Conservation (phyloP, 2,888 invertebrate species). For the Andrena dorsata region DNA sequence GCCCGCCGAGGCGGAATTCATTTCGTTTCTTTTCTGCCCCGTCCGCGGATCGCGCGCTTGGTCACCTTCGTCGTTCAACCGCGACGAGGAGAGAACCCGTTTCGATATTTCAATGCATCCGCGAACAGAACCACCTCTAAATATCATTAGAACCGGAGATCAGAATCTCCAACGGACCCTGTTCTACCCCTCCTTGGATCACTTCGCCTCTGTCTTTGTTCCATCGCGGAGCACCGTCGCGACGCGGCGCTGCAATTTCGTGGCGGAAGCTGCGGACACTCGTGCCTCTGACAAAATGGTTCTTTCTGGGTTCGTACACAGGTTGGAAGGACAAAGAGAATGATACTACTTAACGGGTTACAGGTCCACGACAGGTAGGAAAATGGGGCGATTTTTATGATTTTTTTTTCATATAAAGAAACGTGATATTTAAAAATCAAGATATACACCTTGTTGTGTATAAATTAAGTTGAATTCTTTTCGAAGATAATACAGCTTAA, state of each 20-base stretch:
- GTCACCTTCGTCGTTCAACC: slow-evolving; percentile 71
- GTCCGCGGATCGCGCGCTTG: slow-evolving; percentile 57
- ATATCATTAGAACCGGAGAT: slow-evolving; percentile 25
- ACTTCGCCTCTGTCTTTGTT: neutral
- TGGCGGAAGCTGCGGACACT: neutral
- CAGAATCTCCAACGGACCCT: neutral
- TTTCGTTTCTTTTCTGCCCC: slow-evolving; percentile 60
- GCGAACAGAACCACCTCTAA: slow-evolving; percentile 27
- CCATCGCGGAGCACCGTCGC: neutral
- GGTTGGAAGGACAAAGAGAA: too few relatives aligned
- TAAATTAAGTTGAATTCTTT: too few relatives aligned
- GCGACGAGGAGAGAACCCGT: slow-evolving; percentile 69
- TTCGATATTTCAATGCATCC: slow-evolving; percentile 51
- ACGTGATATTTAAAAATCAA: too few relatives aligned
- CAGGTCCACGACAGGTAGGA: too few relatives aligned
- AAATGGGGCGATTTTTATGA: too few relatives aligned
- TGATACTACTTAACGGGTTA: too few relatives aligned
- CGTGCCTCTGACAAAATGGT: neutral
- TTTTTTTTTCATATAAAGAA: too few relatives aligned
- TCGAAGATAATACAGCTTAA: too few relatives aligned
- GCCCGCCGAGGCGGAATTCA: slow-evolving; percentile 49
- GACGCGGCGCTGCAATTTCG: neutral
- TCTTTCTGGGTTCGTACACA: neutral
- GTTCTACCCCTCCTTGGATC: neutral
- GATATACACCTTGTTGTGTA: too few relatives aligned